These are phyloP conservation scores for Neotoma lepida DNA, from an alignment of 2,113 vertebrate species.

Conservation along the genomic window DNA sequence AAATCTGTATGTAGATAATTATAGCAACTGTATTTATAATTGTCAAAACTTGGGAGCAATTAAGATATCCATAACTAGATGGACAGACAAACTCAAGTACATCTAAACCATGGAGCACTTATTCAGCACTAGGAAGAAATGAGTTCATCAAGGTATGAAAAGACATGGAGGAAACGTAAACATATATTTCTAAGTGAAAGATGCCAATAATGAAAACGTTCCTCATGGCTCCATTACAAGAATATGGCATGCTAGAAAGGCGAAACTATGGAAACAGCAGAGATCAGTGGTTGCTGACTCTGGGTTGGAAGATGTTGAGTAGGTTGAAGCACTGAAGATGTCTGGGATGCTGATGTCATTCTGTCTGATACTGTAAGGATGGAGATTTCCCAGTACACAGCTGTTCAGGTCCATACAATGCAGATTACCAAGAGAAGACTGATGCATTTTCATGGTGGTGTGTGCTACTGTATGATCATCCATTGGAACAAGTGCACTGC, in stretches of 20 bases:
- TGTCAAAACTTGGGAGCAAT: slow-evolving; percentile 36
- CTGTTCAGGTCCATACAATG: not conserved
- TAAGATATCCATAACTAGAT: slow-evolving; percentile 36
- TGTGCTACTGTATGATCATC: not conserved
- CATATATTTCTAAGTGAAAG: slow-evolving; percentile 26
- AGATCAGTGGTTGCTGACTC: not conserved
- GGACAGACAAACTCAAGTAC: not conserved
- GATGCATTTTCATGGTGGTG: not conserved
- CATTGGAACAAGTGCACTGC: not conserved
- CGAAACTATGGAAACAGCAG: not conserved
- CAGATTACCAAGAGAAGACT: not conserved
- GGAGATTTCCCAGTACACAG: not conserved
- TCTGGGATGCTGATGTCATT: not conserved
- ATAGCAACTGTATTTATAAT: slow-evolving; percentile 51
- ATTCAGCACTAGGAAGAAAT: slow-evolving; percentile 36
- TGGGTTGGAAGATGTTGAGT: not conserved
- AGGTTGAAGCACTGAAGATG: not conserved
- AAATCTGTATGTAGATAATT: slow-evolving; percentile 22
- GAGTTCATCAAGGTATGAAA: slow-evolving; percentile 43
- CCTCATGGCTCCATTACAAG: not conserved
- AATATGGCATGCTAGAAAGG: slow-evolving; percentile 6
- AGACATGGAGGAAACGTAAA: not conserved
- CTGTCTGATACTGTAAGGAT: not conserved
- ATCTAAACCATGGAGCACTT: slow-evolving; percentile 9
- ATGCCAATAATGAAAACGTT: not conserved